phyloP scores from a whole-genome alignment of 2,888 invertebrate species.

The Anarsia innoxiella region DNA sequence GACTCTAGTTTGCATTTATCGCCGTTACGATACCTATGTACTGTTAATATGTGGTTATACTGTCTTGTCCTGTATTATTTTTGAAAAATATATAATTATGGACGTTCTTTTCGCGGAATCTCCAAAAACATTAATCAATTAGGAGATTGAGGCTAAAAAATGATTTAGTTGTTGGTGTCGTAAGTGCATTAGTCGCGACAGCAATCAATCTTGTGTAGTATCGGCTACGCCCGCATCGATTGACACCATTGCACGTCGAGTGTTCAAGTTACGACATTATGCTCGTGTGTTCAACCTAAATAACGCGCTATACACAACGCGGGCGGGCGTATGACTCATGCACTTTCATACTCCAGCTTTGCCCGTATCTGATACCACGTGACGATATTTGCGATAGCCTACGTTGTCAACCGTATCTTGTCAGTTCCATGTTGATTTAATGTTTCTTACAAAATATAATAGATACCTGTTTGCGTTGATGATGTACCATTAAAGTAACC shows the following conservation, averaged over 20 bases:
- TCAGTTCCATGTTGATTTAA: no score
- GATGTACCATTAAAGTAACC: no score
- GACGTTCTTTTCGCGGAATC: no score
- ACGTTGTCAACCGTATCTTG: no score
- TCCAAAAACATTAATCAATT: no score
- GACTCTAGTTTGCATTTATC: slow-evolving; percentile 4
- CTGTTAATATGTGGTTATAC: no score
- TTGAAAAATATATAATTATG: no score
- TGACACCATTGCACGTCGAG: slow-evolving; percentile 39
- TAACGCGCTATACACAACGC: slow-evolving; percentile 24
- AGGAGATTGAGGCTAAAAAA: no score
- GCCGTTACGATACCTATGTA: no score
- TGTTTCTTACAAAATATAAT: no score
- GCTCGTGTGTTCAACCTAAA: slow-evolving; percentile 40
- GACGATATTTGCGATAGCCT: neutral
- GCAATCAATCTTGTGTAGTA: slow-evolving; percentile 26
- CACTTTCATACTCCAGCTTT: slow-evolving; percentile 11
- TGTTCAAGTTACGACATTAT: slow-evolving; percentile 35
- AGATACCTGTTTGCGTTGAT: no score
- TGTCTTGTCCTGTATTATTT: no score
- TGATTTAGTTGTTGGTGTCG: neutral
- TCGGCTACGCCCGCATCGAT: slow-evolving; percentile 43
- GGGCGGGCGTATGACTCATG: slow-evolving; percentile 39
- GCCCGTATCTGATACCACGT: neutral
- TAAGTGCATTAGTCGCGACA: slow-evolving; percentile 1